A percentile compares a stretch with the other conserved stretches of the same genome.
Conservation (phyloP, 2,113 vertebrate genomes). For the Xiphorhynchus elegans region DNA sequence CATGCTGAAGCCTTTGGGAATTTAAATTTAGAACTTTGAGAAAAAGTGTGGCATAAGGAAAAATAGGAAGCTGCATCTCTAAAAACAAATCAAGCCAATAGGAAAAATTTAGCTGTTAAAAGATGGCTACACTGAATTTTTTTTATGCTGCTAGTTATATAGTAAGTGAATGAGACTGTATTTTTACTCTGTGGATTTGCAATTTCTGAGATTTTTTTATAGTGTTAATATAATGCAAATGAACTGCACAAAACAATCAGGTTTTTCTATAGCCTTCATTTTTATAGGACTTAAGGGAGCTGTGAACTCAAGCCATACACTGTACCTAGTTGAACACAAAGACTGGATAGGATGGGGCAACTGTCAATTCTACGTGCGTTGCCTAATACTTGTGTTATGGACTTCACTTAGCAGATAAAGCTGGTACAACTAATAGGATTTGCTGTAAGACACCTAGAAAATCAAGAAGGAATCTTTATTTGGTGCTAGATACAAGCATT, state of each 20-base stretch:
- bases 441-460: not conserved
- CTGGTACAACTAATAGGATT: not conserved
- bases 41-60: not conserved
- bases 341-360: not conserved
- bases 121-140: not conserved
- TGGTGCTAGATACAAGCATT: constrained; percentile 41
- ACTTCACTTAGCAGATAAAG: not conserved
- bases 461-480: constrained; percentile 48
- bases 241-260: not conserved
- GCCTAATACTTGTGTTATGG: not conserved
- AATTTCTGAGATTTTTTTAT: not conserved
- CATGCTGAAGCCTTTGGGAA: not conserved
- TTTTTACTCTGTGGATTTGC: not conserved
- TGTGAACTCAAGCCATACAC: not conserved
- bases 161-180: not conserved
- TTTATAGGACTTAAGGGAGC: not conserved
- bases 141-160: accelerated
- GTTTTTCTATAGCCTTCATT: not conserved
- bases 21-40: not conserved
- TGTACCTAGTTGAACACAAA: not conserved
- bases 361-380: not conserved
- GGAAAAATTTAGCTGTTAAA: not conserved
- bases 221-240: not conserved
- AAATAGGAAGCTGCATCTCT: not conserved
- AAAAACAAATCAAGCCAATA: not conserved